Evolutionary conservation across 2,797 vertebrate genomes (phyloP).

Genomic region (Erpetoichthys calabaricus): DNA sequence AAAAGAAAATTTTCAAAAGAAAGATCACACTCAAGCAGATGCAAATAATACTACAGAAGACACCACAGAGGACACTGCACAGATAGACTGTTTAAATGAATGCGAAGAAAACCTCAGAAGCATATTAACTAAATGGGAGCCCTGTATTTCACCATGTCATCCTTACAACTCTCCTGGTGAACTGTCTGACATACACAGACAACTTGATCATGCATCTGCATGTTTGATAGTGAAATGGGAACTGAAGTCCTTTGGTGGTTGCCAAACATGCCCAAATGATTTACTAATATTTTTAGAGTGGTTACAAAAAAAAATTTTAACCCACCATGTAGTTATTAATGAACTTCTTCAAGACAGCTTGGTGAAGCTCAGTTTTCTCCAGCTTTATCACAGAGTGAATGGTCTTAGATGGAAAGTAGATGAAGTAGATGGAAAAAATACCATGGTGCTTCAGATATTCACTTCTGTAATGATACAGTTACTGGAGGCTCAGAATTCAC

Average conservation of each 20-base stretch:
- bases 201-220: constrained; percentile 20
- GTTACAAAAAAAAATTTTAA: constrained; percentile 42
- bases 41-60: too few species aligned
- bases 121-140: constrained; percentile 63
- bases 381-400: constrained; percentile 50
- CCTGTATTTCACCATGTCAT: constrained; percentile 5
- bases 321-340: constrained; percentile 13
- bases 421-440: neutral
- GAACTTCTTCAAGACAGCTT: constrained; percentile 39
- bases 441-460: constrained; percentile 36
- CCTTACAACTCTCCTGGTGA: constrained; percentile 9
- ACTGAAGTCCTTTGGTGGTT: constrained; percentile 42
- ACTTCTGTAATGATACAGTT: constrained; percentile 59
- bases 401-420: too few species aligned
- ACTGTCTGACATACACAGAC: neutral
- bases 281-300: constrained; percentile 44
- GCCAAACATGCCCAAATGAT: constrained; percentile 23
- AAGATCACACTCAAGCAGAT: too few species aligned
- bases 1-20: too few species aligned
- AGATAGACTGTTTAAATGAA: constrained; percentile 28
- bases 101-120: constrained; percentile 50
- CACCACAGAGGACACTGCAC: constrained; percentile 1
- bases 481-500: constrained; percentile 34
- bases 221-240: constrained; percentile 53
- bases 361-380: constrained; percentile 45